A percentile compares a stretch with the other conserved stretches of the same genome.
phyloP scores from a whole-genome alignment of 1,140 invertebrate genomes.

The Aculops lycopersici region DNA sequence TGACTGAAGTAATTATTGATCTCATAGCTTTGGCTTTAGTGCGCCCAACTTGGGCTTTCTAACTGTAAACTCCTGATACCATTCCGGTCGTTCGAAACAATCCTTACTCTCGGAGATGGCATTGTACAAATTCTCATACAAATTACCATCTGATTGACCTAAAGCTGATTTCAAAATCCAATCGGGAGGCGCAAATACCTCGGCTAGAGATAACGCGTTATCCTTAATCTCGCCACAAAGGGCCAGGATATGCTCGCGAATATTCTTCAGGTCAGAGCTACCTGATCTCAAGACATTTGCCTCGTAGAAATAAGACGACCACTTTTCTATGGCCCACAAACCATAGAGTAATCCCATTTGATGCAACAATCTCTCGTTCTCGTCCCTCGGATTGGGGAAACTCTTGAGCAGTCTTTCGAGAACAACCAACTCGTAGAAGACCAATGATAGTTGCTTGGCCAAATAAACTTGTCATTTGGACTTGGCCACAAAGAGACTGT shows the following conservation, averaged over 20 bases:
- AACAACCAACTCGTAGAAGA: constrained; percentile 27
- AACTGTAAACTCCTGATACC: constrained; percentile 16
- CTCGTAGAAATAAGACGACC: constrained; percentile 8
- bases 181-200: constrained; percentile 55
- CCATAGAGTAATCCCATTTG: constrained; percentile 11
- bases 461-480: constrained; percentile 50
- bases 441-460: constrained; percentile 34
- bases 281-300: constrained; percentile 13
- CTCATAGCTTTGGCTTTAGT: constrained; percentile 3
- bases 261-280: constrained; percentile 22
- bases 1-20: too few species aligned
- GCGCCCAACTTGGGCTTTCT: constrained; percentile 8
- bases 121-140: constrained; percentile 26
- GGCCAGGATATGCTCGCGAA: constrained; percentile 22
- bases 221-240: constrained; percentile 28
- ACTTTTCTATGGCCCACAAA: constrained; percentile 12
- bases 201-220: constrained; percentile 40
- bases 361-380: constrained; percentile 2
- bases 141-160: constrained; percentile 41
- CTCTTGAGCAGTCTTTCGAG: constrained; percentile 1
- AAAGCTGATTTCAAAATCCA: constrained; percentile 44
- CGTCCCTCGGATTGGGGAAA: neutral
- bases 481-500: constrained; percentile 32
- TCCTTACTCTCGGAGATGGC: constrained; percentile 15
- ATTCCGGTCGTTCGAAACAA: constrained; percentile 15